A percentile compares a stretch with the other conserved stretches of the same genome.
Conservation (phyloP, 2,113 vertebrate genomes). For the Sylvilagus bachmani region DNA sequence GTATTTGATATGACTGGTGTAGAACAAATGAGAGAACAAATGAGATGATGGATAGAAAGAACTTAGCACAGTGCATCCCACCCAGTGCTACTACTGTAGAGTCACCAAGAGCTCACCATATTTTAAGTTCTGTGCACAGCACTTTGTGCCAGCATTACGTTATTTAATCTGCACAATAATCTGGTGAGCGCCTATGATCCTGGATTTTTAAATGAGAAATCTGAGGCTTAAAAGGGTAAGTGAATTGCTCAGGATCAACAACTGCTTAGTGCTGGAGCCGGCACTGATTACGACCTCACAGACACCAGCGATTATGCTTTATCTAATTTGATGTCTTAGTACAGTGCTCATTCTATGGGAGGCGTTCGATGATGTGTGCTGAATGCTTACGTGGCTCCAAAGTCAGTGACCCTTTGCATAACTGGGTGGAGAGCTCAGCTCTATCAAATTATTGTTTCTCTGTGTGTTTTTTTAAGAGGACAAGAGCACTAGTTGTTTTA, state of each 20-base stretch:
- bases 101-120: neutral
- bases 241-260: neutral
- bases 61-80: neutral
- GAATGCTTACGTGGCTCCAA: neutral
- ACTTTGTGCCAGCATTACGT: neutral
- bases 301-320: neutral
- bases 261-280: constrained; percentile 35
- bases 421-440: neutral
- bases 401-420: constrained; percentile 1
- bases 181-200: constrained; percentile 33
- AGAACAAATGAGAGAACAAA: constrained; percentile 18
- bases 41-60: neutral
- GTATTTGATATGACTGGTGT: too few relatives aligned
- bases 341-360: neutral
- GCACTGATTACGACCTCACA: neutral
- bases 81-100: neutral
- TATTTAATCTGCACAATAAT: constrained; percentile 58
- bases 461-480: too few relatives aligned
- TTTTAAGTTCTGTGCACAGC: constrained; percentile 6
- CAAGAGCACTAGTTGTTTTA: neutral
- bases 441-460: neutral
- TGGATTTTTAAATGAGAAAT: constrained; percentile 55
- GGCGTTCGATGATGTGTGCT: neutral
- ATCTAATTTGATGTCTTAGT: neutral
- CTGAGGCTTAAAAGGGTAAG: constrained; percentile 49